Evolutionary conservation across 2,797 vertebrate genomes (phyloP).

Genomic region (Fundulus diaphanus): DNA sequence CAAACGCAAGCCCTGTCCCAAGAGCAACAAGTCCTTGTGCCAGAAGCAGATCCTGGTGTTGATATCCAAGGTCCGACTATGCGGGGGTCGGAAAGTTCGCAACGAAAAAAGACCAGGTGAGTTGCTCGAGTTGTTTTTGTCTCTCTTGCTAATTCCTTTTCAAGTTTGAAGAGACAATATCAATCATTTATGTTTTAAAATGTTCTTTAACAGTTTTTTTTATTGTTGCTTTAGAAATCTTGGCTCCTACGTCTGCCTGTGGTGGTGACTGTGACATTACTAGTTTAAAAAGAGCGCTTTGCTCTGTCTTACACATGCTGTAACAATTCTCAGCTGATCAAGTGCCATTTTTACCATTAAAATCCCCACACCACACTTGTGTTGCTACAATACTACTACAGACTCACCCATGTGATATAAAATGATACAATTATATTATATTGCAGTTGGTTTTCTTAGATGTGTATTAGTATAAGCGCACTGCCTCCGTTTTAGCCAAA

Average conservation of each 20-base stretch:
- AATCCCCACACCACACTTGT: not conserved
- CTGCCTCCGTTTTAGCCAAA: slow-evolving; percentile 10
- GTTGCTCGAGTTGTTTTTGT: slow-evolving; percentile 49
- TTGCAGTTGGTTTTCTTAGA: slow-evolving; percentile 6
- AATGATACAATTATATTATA: slow-evolving; percentile 9
- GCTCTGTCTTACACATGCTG: not conserved
- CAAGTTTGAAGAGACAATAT: not conserved
- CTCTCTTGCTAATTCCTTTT: not conserved
- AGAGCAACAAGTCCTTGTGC: slow-evolving; percentile 92
- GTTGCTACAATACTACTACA: not conserved
- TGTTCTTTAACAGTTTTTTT: not conserved
- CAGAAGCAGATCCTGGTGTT: slow-evolving; percentile 92
- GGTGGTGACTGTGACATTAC: not conserved
- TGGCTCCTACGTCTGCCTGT: not conserved
- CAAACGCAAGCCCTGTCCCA: slow-evolving; percentile 89
- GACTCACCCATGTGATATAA: slow-evolving; percentile 12
- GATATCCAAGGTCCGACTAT: slow-evolving; percentile 91
- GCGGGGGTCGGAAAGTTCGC: slow-evolving; percentile 84
- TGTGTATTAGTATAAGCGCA: not conserved
- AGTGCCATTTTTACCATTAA: not conserved
- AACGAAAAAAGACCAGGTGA: slow-evolving; percentile 87
- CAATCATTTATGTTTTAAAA: too few species aligned
- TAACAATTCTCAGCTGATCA: not conserved
- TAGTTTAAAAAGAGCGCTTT: not conserved
- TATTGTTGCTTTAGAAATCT: not conserved